phyloP scores from a whole-genome alignment of 2,797 vertebrate species.

The Enteromius radiatus region DNA sequence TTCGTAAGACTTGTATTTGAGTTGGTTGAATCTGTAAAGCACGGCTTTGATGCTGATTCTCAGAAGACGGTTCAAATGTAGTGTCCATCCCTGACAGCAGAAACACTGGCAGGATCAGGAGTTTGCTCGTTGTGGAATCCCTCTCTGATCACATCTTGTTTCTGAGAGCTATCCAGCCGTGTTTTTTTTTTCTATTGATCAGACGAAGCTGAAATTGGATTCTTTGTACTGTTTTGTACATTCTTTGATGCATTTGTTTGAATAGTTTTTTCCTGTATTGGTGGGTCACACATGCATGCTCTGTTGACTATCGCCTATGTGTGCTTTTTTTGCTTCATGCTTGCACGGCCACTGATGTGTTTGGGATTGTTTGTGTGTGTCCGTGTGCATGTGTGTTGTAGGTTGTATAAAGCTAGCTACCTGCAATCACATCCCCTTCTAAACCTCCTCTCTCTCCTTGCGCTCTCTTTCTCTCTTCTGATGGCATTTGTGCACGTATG shows the following conservation, averaged over 20 bases:
- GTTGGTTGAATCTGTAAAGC: background rate
- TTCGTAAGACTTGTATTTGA: constrained; percentile 3
- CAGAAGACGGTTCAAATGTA: background rate
- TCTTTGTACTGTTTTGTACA: constrained; percentile 19
- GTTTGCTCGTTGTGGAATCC: constrained; percentile 17
- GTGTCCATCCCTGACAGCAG: background rate
- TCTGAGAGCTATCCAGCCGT: constrained; percentile 9
- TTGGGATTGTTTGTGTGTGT: constrained; percentile 10
- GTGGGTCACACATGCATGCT: constrained; percentile 48
- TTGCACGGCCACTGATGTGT: constrained; percentile 33
- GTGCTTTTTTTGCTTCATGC: constrained; percentile 30
- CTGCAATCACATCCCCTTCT: constrained; percentile 24
- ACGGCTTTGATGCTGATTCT: constrained; percentile 4
- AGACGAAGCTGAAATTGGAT: constrained; percentile 36
- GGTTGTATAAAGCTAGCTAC: constrained; percentile 31
- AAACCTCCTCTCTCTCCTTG: background rate
- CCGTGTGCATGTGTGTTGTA: constrained; percentile 3
- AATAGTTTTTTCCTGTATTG: constrained; percentile 23
- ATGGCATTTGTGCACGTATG: constrained; percentile 45
- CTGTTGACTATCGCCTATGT: constrained; percentile 37
- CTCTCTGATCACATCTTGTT: constrained; percentile 39
- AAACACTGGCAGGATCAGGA: constrained; percentile 27
- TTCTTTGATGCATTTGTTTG: constrained; percentile 39
- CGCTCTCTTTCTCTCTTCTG: constrained; percentile 60
- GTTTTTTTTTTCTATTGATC: constrained; percentile 49